Conservation (phyloP, 2,888 invertebrate genomes). For the Brenthis hecate region DNA sequence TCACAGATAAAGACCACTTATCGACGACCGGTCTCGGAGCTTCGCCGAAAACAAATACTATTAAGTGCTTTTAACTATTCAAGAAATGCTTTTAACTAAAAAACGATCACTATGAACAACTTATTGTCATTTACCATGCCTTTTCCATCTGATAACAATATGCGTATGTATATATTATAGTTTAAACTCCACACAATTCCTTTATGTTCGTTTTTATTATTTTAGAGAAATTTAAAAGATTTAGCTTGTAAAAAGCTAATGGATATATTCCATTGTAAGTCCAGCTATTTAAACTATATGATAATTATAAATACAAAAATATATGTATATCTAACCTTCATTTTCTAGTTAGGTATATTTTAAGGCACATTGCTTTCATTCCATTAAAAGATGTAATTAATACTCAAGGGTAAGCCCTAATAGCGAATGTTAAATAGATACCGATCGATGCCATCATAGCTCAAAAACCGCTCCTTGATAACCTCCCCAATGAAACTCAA, state of each 20-base stretch:
- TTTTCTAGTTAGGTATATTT: not conserved
- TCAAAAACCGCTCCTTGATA: slow-evolving; percentile 64
- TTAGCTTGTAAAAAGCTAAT: too few relatives aligned
- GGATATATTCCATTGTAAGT: too few relatives aligned
- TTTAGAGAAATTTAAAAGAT: too few relatives aligned
- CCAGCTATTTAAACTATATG: too few relatives aligned
- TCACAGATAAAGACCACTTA: slow-evolving; percentile 64
- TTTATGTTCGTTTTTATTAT: too few relatives aligned
- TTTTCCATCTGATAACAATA: slow-evolving; percentile 3
- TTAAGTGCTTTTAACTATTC: slow-evolving; percentile 59
- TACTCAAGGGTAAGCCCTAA: slow-evolving; percentile 73
- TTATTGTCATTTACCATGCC: slow-evolving; percentile 54
- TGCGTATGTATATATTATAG: not conserved
- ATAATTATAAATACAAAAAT: too few relatives aligned
- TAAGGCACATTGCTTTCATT: slow-evolving; percentile 39
- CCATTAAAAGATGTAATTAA: slow-evolving; percentile 81
- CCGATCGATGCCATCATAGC: slow-evolving; percentile 59
- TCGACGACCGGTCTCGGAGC: slow-evolving; percentile 44
- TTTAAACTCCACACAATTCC: too few relatives aligned
- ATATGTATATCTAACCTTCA: too few relatives aligned
- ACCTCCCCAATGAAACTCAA: slow-evolving; percentile 39
- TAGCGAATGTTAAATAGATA: slow-evolving; percentile 66
- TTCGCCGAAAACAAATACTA: slow-evolving; percentile 55
- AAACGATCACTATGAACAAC: slow-evolving; percentile 25
- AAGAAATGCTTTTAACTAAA: slow-evolving; percentile 46